These are phyloP conservation scores for Apamea epomidion DNA, from an alignment of 2,888 invertebrate species.

Conservation along the genomic window DNA sequence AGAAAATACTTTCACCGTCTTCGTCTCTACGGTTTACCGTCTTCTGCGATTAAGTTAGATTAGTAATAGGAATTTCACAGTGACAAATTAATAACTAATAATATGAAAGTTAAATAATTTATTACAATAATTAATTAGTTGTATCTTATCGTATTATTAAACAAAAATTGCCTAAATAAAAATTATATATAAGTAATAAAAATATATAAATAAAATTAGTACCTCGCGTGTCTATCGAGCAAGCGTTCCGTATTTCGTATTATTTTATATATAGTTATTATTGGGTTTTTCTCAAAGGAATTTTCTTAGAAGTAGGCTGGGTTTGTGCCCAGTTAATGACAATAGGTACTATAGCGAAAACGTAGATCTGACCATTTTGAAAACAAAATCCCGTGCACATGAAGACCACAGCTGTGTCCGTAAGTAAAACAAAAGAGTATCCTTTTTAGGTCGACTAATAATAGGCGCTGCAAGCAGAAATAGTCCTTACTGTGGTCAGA, in stretches of 20 bases:
- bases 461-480: too few relatives aligned
- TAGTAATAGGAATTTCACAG: slow-evolving; percentile 34
- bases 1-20: slow-evolving; percentile 46
- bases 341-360: too few relatives aligned
- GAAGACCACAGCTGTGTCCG: too few relatives aligned
- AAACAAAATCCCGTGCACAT: too few relatives aligned
- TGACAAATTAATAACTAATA: slow-evolving; percentile 32
- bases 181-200: too few relatives aligned
- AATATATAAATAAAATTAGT: background rate
- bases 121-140: background rate
- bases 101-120: slow-evolving; percentile 34
- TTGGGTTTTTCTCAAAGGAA: background rate
- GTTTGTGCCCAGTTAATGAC: background rate
- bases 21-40: slow-evolving; percentile 41
- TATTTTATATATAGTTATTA: too few relatives aligned
- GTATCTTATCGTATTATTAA: background rate
- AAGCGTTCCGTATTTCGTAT: too few relatives aligned
- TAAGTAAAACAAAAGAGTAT: too few relatives aligned
- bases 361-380: too few relatives aligned
- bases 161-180: background rate
- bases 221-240: background rate
- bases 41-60: slow-evolving; percentile 38
- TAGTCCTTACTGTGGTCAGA: too few relatives aligned
- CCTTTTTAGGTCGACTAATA: too few relatives aligned
- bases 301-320: background rate